Base-by-base conservation (phyloP, 2,113 vertebrate species). In the Hyperoodon ampullatus region DNA sequence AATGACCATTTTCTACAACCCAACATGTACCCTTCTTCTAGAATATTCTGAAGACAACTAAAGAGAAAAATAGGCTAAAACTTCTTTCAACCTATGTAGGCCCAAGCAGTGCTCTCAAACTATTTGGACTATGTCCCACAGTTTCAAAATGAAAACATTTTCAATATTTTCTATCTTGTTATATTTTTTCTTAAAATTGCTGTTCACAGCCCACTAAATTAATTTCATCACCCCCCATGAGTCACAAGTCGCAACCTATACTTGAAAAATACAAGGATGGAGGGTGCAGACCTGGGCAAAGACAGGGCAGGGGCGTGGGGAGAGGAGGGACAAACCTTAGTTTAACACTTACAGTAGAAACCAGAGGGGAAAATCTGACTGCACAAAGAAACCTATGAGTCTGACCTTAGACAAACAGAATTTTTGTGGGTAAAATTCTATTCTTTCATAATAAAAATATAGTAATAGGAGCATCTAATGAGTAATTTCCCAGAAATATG, bases 401-500 rank as follows among this genome's bases (percentile, higher is more conserved):
- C 93, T 92, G 71, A 58, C 28, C 78, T 90, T 33, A 87, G 80
- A 85, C 11, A 86, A 60, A 75, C 30, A 50, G 35, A 66, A 28
- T 55, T 93, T 88, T 74, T 94, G 50, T 28, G 23, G 26, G 19
- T 55, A 9, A 88, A 63, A 63, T 86, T 89, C 72, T 95, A 39
- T 77, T 90, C 55, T 97, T 94, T 97, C 86, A 84, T 44, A 84
- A 93, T 58, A 60, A 91, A 92, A 81, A 44, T 83, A 84, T 18
- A 75, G 33, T 81, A 88, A 91, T 21, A 61, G 42, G 55, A 78
- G 39, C 53, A 80, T 61, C 39, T 94, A n/a, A 80, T 96, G 92
- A 87, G 85, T 44, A 90, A 88, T 90, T 96, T 94, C 88, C 65
- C 53, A 94, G 88, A 94, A 95, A 88, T 44, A 53, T 12, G 63